Conservation (phyloP, 2,797 vertebrate genomes). For the Danio kyathit region DNA sequence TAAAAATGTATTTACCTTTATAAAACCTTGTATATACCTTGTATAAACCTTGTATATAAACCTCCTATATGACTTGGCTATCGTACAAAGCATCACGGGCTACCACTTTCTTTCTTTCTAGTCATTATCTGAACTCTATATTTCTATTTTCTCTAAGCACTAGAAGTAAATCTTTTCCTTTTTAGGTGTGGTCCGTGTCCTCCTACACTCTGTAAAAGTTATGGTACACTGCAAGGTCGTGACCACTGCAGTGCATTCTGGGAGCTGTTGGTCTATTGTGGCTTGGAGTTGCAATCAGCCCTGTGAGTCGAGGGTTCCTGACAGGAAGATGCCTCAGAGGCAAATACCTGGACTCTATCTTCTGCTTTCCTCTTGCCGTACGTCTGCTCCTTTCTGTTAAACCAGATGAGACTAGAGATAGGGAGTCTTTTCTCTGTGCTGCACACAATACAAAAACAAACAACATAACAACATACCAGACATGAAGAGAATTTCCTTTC, state of each 20-base stretch:
- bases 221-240: constrained; percentile 4
- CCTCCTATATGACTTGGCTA: background rate
- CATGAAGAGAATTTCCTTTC: constrained; percentile 65
- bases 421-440: constrained; percentile 67
- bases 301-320: constrained; percentile 19
- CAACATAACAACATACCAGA: constrained; percentile 60
- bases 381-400: constrained; percentile 65
- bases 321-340: constrained; percentile 71
- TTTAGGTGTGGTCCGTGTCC: constrained; percentile 21
- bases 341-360: constrained; percentile 76
- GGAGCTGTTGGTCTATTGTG: constrained; percentile 11
- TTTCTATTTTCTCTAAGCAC: background rate
- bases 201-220: background rate
- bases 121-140: constrained; percentile 18
- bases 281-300: background rate
- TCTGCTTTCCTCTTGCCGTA: constrained; percentile 67
- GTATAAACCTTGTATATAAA: too few species aligned
- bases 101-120: constrained; percentile 1
- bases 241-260: constrained; percentile 10
- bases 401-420: constrained; percentile 79
- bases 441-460: constrained; percentile 76
- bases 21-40: too few species aligned
- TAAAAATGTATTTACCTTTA: too few species aligned
- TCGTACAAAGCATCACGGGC: background rate
- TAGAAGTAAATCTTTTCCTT: constrained; percentile 13